Conservation (phyloP, 2,797 vertebrate species). For the Sarcoramphus papa region DNA sequence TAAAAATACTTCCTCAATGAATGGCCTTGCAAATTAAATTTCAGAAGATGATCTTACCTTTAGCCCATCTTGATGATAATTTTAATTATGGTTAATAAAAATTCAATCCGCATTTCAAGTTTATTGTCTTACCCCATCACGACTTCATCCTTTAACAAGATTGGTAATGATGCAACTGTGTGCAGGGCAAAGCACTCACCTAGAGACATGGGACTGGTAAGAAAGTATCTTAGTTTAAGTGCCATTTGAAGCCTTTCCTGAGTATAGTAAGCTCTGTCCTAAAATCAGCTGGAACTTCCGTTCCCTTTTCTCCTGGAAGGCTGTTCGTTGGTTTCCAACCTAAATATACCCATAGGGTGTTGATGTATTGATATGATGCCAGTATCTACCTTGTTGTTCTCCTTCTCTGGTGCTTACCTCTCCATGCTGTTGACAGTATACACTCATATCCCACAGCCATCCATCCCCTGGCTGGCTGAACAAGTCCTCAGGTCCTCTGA, state of each 20-base stretch:
- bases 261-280: not conserved
- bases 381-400: not conserved
- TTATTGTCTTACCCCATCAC: constrained; percentile 19
- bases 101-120: not conserved
- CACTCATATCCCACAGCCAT: not conserved
- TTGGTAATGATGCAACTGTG: not conserved
- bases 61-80: constrained; percentile 19
- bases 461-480: not conserved
- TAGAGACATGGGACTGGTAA: not conserved
- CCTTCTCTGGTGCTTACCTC: not conserved
- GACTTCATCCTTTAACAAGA: constrained; percentile 2
- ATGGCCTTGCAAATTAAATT: constrained; percentile 40
- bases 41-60: constrained; percentile 31
- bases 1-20: constrained; percentile 41
- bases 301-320: not conserved
- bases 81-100: constrained; percentile 54
- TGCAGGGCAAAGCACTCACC: not conserved
- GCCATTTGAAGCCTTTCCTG: not conserved
- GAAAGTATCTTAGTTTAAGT: not conserved
- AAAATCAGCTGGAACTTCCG: not conserved
- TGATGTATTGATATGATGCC: not conserved
- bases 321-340: not conserved
- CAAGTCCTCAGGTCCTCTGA: not conserved
- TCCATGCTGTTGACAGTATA: not conserved
- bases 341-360: not conserved